Evolutionary conservation across 1,140 invertebrate species (phyloP), one percentile per base, ranked within the genome.

Genomic region (Protaetia brevitarsis): DNA sequence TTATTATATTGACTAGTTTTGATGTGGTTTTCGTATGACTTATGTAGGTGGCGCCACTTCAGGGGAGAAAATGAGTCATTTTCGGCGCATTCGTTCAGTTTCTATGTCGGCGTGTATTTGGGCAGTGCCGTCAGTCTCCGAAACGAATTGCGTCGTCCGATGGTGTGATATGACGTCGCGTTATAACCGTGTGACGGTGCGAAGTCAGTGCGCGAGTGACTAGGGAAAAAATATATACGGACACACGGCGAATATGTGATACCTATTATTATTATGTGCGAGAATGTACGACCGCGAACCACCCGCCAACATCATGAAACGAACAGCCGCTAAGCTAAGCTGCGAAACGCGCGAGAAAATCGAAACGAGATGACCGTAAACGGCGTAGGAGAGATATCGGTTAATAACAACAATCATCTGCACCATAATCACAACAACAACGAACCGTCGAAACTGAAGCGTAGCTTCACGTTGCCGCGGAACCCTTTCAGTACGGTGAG

Each of bases 381-480:
- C 41, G 41, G 41, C 11, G 19, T n/a, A n/a, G n/a, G 13, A 19
- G 41, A 51, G 26, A 5, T 51, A 7, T 51, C 41, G 19, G 41
- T 51, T 51, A 51, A 51, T 51, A 51, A 23, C 41, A 51, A 51
- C 16, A 37, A 37, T 37, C 5, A 37, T 51, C 21, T 23, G 19
- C 2, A n/a, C 57, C 5, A 4, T 21, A 19, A 5, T 27, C 6
- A 59, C 29, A 23, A 29, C 29, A 59, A 29, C 36, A 36, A 66
- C 21, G 75, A 76, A 60, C 68, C 69, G 13, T 73, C 77, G 16
- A 71, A 69, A 58, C 66, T 78, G 10, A 77, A 76, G 64, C 82
- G 86, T 59, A 85, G 86, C 45, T 86, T 88, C 73, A 87, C 86
- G 26, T 79, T 88, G 73, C 84, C 86, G 61, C 81, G 83, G 68